Conservation (phyloP, 2,797 vertebrate genomes). For the Channallabes apus region DNA sequence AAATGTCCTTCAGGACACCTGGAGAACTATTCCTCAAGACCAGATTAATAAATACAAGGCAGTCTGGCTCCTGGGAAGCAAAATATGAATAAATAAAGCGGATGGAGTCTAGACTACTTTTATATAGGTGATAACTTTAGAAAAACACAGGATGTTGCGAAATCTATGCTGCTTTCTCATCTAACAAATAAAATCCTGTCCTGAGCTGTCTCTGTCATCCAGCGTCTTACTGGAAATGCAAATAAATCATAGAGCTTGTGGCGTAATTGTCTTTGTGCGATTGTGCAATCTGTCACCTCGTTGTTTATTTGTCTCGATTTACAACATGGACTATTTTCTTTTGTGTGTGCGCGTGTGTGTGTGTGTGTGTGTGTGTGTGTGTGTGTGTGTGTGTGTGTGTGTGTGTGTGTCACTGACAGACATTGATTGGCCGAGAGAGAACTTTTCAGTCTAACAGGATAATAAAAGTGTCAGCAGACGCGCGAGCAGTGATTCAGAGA, state of each 20-base stretch:
- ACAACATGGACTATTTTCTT: background rate
- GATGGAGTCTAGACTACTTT: background rate
- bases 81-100: no score
- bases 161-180: background rate
- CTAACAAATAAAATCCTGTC: background rate
- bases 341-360: no score
- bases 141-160: background rate
- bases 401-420: background rate
- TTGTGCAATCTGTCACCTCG: constrained; percentile 1
- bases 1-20: no score
- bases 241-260: background rate
- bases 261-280: background rate
- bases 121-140: background rate
- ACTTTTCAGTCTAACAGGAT: constrained; percentile 13
- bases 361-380: no score
- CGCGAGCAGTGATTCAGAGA: constrained; percentile 17
- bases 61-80: no score
- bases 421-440: constrained; percentile 14
- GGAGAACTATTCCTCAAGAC: no score
- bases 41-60: no score
- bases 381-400: no score
- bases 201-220: background rate
- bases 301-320: constrained; percentile 21
- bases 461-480: constrained; percentile 27
- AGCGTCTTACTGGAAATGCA: background rate